Percentiles rank a stretch among this genome's conserved stretches.
Conservation (phyloP, 2,888 invertebrate genomes). For the Drosophila monieri region DNA sequence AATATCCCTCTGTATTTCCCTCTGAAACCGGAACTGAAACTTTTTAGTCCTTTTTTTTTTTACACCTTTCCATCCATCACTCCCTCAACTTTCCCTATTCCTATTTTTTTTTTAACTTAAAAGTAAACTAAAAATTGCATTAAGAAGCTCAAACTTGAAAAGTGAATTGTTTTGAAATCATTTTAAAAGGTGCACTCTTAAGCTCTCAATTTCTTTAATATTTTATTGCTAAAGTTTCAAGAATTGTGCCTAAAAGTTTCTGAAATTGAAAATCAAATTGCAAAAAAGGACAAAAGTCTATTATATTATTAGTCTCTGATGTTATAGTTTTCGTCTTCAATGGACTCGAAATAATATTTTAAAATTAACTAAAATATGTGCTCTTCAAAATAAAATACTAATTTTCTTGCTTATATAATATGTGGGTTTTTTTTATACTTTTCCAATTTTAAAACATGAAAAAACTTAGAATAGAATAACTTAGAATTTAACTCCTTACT, state of each 20-base stretch:
- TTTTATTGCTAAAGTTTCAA: background rate
- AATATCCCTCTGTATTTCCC: conserved; percentile 1
- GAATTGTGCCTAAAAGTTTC: background rate
- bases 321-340: background rate
- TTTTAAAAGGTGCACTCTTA: background rate
- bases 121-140: background rate
- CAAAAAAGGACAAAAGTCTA: background rate
- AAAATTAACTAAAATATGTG: background rate
- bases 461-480: too few species aligned
- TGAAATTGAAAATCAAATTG: background rate
- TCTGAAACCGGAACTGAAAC: conserved; percentile 71
- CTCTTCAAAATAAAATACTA: background rate
- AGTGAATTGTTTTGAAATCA: background rate
- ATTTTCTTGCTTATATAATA: background rate
- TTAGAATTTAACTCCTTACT: too few species aligned
- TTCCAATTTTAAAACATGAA: too few species aligned
- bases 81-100: background rate
- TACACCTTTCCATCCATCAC: background rate
- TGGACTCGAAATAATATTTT: background rate
- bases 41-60: conserved; percentile 10
- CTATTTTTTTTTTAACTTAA: background rate
- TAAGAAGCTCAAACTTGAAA: background rate
- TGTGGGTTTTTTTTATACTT: too few species aligned
- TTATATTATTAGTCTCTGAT: background rate
- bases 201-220: too few species aligned